A percentile compares a stretch with the other conserved stretches of the same genome.
Conservation (phyloP, 2,888 invertebrate genomes). For the Hipparchia semele region DNA sequence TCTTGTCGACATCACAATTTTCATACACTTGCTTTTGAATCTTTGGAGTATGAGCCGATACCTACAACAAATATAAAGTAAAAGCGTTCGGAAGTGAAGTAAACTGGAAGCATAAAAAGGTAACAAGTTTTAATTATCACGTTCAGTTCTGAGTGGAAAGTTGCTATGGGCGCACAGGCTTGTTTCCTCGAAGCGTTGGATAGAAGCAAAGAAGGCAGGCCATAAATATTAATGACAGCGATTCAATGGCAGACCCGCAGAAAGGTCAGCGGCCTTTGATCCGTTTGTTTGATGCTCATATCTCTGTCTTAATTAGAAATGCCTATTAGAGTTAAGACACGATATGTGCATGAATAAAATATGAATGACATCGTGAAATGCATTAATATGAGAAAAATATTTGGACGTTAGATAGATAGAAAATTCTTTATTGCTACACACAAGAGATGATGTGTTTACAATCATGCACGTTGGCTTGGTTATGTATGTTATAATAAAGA, state of each 20-base stretch:
- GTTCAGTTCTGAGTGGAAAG: constrained; percentile 37
- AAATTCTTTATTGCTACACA: too few relatives aligned
- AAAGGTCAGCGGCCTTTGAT: constrained; percentile 75
- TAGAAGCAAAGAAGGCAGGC: constrained; percentile 52
- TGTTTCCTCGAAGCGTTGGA: constrained; percentile 68
- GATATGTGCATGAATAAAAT: constrained; percentile 42
- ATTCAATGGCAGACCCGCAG: constrained; percentile 67
- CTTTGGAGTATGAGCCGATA: not conserved
- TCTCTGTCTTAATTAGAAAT: constrained; percentile 71
- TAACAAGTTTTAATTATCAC: constrained; percentile 16
- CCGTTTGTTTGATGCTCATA: constrained; percentile 71
- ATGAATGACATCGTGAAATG: constrained; percentile 40
- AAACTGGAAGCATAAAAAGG: constrained; percentile 34
- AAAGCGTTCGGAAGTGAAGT: constrained; percentile 25
- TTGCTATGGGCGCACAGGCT: constrained; percentile 66
- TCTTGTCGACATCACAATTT: not conserved
- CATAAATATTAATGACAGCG: constrained; percentile 80
- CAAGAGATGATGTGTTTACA: too few relatives aligned
- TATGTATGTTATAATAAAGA: not conserved
- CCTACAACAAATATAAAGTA: constrained; percentile 14
- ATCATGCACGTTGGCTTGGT: not conserved
- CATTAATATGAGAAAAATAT: not conserved
- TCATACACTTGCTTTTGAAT: not conserved
- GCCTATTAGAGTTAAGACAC: constrained; percentile 49
- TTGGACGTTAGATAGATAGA: not conserved